Base-by-base conservation (phyloP, 2,113 vertebrate species). In the Anguilla japonica region DNA sequence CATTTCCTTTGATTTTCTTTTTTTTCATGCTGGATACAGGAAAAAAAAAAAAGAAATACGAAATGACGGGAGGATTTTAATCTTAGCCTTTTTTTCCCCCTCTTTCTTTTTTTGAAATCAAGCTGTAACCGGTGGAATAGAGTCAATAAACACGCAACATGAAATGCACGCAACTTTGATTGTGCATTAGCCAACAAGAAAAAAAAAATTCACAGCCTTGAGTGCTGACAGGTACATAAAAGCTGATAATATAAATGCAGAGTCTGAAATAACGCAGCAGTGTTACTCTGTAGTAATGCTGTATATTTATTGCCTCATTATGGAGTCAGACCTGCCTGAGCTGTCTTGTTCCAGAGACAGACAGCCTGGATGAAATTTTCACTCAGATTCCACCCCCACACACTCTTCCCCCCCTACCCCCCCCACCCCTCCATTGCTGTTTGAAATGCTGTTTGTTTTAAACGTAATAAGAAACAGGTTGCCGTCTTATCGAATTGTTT, bases 201-300 rank as follows among this genome's bases (percentile, higher is more conserved):
- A 93, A 91, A 93, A 80, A 43, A 50, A 57, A 89, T 91, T 91
- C 87, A 92, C 89, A 89, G 86, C 86, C 91, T 89, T 89, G 92
- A 95, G 96, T 96, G 96, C 94, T 97, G 97, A 97, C 96, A 96
- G 95, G 94, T 96, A 96, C 94, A 96, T 97, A 97, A 97, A 97
- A 95, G 95, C 93, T 95, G 96, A 96, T 96, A 95, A 96, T 96
- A 95, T 95, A 95, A 96, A 95, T 91, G 95, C 93, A 92, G 93
- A 91, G 60, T 93, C 94, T 95, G 94, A 93, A 95, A 94, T 93
- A 91, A 94, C 92, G 91, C 92, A 91, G 91, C 92, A 90, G 94
- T 93, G 91, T 94, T 95, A 93, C 93, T 94, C 94, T 95, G 94
- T 95, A 86, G 83, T 96, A 95, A 96, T 93, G 92, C 96, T 94